A percentile compares a stretch with the other conserved stretches of the same genome.
Conservation (phyloP, 2,797 vertebrate species). For the Pangasius larnaudii region DNA sequence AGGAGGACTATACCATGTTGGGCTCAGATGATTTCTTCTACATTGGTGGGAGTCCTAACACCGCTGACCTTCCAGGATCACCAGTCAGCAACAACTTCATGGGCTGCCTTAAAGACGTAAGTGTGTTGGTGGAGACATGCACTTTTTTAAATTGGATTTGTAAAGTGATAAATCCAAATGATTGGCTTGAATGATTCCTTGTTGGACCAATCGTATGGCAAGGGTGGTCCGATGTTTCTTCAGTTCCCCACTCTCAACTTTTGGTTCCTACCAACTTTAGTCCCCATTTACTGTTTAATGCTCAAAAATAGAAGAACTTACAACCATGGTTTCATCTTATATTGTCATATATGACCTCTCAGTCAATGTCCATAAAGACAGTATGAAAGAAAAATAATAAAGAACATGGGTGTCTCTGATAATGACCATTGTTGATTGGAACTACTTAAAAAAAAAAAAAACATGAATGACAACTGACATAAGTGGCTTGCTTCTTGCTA, state of each 20-base stretch:
- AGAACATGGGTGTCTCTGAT: no score
- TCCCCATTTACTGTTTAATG: neutral
- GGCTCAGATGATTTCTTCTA: constrained; percentile 97
- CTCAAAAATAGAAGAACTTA: no score
- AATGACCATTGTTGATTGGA: neutral
- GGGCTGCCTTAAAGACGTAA: constrained; percentile 96
- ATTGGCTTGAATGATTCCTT: neutral
- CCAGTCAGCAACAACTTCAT: constrained; percentile 98
- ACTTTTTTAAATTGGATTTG: neutral
- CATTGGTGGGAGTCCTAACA: constrained; percentile 93
- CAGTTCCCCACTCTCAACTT: neutral
- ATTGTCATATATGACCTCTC: neutral
- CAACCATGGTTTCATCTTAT: neutral
- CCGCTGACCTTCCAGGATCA: constrained; percentile 90
- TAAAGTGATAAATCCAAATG: neutral
- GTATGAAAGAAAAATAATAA: neutral
- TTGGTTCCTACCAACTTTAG: neutral
- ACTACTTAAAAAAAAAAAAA: neutral
- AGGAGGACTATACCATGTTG: constrained; percentile 96
- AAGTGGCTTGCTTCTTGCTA: neutral
- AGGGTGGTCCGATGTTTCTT: neutral
- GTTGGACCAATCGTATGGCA: neutral
- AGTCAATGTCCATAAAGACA: neutral
- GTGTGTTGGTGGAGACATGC: constrained; percentile 53
- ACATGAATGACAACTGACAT: neutral